Evolutionary conservation across 2,113 vertebrate genomes (phyloP).

Genomic region (Maccullochella peelii): DNA sequence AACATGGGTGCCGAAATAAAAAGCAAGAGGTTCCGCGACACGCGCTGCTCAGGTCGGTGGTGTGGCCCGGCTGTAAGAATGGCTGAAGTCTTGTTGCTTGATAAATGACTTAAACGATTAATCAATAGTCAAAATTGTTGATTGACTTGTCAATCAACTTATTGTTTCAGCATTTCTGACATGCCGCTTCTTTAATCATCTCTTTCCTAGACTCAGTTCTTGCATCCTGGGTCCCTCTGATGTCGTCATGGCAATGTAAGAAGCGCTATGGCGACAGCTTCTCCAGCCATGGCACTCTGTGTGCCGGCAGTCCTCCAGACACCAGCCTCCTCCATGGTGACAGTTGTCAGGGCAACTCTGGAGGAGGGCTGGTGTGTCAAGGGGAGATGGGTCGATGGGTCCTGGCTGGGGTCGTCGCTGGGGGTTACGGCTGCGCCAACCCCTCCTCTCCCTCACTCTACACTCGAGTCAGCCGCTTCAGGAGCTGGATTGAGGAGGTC

Average conservation of each 20-base stretch:
- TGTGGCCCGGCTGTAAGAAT: too few species aligned
- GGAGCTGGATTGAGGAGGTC: constrained; percentile 90
- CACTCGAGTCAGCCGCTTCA: constrained; percentile 89
- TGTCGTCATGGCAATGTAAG: constrained; percentile 88
- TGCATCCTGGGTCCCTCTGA: constrained; percentile 89
- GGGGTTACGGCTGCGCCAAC: constrained; percentile 90
- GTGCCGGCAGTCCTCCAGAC: constrained; percentile 90
- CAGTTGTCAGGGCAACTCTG: constrained; percentile 91
- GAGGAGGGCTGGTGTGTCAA: constrained; percentile 91
- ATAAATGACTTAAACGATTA: not conserved
- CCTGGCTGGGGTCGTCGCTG: constrained; percentile 89
- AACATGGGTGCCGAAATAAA: too few species aligned
- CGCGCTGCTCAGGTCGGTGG: too few species aligned
- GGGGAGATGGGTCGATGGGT: constrained; percentile 87
- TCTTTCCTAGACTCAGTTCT: constrained; percentile 83
- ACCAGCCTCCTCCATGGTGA: constrained; percentile 83
- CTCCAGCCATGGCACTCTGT: constrained; percentile 89
- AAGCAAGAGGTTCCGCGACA: too few species aligned
- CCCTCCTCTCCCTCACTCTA: constrained; percentile 90
- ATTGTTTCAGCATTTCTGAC: constrained; percentile 4
- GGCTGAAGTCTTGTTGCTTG: not conserved
- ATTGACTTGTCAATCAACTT: not conserved
- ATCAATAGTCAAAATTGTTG: not conserved
- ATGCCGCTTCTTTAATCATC: not conserved
- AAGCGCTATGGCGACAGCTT: constrained; percentile 88